Percentiles rank a stretch among this genome's conserved stretches.
These are phyloP conservation scores for Heliothis virescens DNA, from an alignment of 1,140 invertebrate genomes.

Conservation along the genomic window DNA sequence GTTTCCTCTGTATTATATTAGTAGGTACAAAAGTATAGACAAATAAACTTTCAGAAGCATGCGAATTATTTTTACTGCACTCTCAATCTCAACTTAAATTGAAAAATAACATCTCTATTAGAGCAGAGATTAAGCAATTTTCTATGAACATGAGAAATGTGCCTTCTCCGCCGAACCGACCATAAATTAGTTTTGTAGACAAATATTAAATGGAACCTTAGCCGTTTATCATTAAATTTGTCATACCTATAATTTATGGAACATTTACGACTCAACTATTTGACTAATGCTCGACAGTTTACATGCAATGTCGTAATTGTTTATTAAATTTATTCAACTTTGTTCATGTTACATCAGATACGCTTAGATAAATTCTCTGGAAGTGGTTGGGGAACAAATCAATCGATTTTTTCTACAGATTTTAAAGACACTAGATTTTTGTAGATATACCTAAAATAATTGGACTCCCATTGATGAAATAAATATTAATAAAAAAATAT, in stretches of 20 bases:
- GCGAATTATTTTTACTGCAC: too few species aligned
- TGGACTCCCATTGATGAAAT: too few species aligned
- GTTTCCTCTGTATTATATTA: too few species aligned
- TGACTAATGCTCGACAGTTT: neutral
- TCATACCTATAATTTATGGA: conserved; percentile 30
- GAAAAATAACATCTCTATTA: conserved; percentile 2
- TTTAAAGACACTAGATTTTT: too few species aligned
- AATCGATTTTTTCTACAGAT: too few species aligned
- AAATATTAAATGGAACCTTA: conserved; percentile 25
- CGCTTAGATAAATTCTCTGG: neutral
- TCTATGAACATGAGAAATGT: conserved; percentile 7
- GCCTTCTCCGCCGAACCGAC: neutral
- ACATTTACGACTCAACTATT: conserved; percentile 17
- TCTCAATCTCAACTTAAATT: too few species aligned
- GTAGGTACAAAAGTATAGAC: too few species aligned
- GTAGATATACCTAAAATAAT: too few species aligned
- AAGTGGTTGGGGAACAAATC: neutral
- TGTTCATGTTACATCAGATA: neutral
- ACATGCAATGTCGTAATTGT: neutral
- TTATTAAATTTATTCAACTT: neutral
- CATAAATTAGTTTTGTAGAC: conserved; percentile 23
- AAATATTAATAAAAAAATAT: too few species aligned
- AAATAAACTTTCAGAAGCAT: too few species aligned
- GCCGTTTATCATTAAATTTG: conserved; percentile 37
- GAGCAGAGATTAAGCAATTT: conserved; percentile 27